A percentile compares a stretch with the other conserved stretches of the same genome.
Evolutionary conservation across 2,113 vertebrate species (phyloP).

Genomic region (Lanius ludovicianus): DNA sequence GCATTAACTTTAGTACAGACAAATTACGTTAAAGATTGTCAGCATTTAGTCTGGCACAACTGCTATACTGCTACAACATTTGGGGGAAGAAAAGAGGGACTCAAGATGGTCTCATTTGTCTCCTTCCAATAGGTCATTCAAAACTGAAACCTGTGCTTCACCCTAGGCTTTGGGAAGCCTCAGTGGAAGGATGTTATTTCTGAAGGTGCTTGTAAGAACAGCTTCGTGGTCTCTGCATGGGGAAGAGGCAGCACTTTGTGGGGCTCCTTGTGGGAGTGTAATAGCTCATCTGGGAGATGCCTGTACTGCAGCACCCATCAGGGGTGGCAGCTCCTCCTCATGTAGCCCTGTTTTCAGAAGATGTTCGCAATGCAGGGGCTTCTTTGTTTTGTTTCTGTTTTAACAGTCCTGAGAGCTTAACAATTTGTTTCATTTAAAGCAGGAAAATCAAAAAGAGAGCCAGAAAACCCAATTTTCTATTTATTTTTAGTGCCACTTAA

Average conservation of each 20-base stretch:
- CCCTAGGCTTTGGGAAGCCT: neutral
- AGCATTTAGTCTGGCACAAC: conserved; percentile 41
- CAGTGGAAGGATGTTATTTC: neutral
- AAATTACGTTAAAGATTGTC: conserved; percentile 10
- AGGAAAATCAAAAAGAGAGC: neutral
- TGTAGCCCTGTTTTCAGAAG: neutral
- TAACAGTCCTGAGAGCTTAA: neutral
- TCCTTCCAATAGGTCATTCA: neutral
- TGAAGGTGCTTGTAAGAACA: neutral
- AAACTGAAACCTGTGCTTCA: neutral
- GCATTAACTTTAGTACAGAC: conserved; percentile 57
- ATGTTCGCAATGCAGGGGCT: neutral
- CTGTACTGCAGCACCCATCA: neutral
- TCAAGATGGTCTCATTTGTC: neutral
- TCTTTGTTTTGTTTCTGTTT: neutral
- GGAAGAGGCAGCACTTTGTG: neutral
- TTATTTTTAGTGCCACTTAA: conserved; percentile 56
- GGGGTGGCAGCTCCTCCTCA: neutral
- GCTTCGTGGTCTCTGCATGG: neutral
- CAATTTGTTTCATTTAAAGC: conserved; percentile 1
- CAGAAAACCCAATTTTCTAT: conserved; percentile 4
- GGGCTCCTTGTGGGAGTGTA: neutral
- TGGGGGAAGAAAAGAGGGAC: neutral
- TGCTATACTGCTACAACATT: neutral
- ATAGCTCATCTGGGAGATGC: neutral